Evolutionary conservation across 2,797 vertebrate species (phyloP), one percentile per base, ranked within the genome.

Genomic region (Sitta carolinensis): DNA sequence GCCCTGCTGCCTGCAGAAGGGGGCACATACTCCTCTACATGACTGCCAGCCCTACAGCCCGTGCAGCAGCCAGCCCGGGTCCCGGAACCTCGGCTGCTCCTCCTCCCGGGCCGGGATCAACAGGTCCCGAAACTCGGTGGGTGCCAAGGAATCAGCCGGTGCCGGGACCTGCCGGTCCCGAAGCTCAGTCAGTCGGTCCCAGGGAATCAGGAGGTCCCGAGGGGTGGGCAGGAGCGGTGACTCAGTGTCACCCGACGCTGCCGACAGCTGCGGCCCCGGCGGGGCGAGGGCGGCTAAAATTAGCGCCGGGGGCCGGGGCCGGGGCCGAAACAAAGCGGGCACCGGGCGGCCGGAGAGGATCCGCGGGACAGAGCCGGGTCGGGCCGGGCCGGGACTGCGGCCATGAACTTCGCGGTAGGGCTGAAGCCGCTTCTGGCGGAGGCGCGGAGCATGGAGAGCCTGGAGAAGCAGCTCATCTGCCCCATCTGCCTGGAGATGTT

Each of bases 401-500:
- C 96, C 95, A 99, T 99, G 98, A 99, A 98, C 98, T 98, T 98
- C 95, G 90, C 98, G 3, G 97, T 98, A 61, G 98, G 98, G 74
- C 98, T 98, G 97, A 98, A 98, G 96, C 97, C 98, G 75, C 97
- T 97, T 74, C 97, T 98, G 38, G 98, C 98, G 96, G 98, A 98
- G 61, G 97, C 98, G 62, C 82, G 91, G 25, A 89, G 70, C 55
- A 99, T 99, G 99, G 99, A 99, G 82, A 98, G 98, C 97, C 95
- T 99, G 97, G 99, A 99, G 97, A 99, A 99, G 78, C 99, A 99
- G 94, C 98, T 99, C 57, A 99, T 99, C 94, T 99, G 99, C 91
- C 99, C 99, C 48, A 99, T 99, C 97, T 99, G 99, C 95, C 91
- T 99, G 96, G 99, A 99, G 97, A 98, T 99, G 98, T 99, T 99